Evolutionary conservation across 2,888 invertebrate species (phyloP).

Genomic region (Drosophila maculinotata): DNA sequence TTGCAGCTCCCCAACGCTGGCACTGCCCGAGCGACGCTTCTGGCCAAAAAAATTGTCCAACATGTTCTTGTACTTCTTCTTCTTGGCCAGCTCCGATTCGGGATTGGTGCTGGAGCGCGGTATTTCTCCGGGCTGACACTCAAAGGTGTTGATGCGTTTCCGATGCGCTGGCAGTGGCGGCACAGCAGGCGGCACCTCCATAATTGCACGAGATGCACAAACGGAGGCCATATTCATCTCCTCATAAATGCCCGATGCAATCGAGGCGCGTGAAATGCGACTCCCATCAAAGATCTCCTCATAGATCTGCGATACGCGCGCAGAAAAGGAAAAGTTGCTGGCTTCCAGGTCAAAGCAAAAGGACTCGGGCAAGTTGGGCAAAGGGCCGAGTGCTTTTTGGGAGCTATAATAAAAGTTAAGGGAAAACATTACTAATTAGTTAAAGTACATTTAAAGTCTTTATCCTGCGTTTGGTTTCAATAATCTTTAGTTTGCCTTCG

Average conservation of each 20-base stretch:
- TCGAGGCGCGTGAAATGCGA: conserved; percentile 80
- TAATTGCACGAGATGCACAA: conserved; percentile 37
- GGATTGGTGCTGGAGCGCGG: conserved; percentile 84
- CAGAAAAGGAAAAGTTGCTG: conserved; percentile 74
- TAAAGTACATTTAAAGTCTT: too few relatives aligned
- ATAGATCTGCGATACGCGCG: conserved; percentile 84
- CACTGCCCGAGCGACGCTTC: conserved; percentile 72
- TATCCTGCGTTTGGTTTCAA: too few relatives aligned
- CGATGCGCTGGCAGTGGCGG: conserved; percentile 83
- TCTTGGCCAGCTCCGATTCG: conserved; percentile 83
- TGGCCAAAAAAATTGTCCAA: conserved; percentile 82
- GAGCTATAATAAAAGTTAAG: background rate
- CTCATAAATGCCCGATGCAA: conserved; percentile 85
- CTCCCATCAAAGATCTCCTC: conserved; percentile 84
- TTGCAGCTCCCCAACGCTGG: conserved; percentile 71
- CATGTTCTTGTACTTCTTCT: conserved; percentile 82
- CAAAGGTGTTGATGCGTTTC: conserved; percentile 83
- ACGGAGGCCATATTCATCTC: conserved; percentile 82
- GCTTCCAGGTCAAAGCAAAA: conserved; percentile 60
- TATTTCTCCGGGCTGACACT: conserved; percentile 71
- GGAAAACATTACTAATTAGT: too few relatives aligned
- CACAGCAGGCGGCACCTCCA: conserved; percentile 63
- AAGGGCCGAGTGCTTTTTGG: conserved; percentile 81
- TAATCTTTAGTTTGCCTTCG: too few relatives aligned
- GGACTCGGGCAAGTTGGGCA: conserved; percentile 83